Evolutionary conservation across 2,888 invertebrate genomes (phyloP).

Genomic region (Erebia aethiops): DNA sequence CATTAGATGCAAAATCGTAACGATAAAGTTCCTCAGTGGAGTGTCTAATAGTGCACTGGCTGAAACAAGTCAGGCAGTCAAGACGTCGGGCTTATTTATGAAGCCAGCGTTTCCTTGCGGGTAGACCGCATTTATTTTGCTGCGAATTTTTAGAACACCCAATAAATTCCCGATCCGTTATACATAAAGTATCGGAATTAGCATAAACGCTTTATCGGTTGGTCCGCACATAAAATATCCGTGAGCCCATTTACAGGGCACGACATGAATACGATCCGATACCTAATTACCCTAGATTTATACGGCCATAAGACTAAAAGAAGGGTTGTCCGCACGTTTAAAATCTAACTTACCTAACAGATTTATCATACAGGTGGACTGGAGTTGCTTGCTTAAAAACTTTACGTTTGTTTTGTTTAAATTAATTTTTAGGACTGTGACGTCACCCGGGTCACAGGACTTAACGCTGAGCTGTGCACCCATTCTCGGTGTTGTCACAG

Average conservation of each 20-base stretch:
- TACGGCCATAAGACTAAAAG: too few species aligned
- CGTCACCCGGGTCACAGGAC: too few species aligned
- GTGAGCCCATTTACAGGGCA: slow-evolving; percentile 38
- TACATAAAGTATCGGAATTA: slow-evolving; percentile 58
- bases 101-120: slow-evolving; percentile 21
- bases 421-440: too few species aligned
- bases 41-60: not conserved
- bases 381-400: too few species aligned
- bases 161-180: slow-evolving; percentile 55
- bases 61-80: slow-evolving; percentile 12
- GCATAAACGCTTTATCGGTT: slow-evolving; percentile 59
- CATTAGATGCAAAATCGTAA: not conserved
- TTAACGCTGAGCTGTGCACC: too few species aligned
- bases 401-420: too few species aligned
- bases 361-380: too few species aligned
- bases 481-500: too few species aligned
- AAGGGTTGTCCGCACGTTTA: too few species aligned
- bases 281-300: slow-evolving; percentile 19
- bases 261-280: slow-evolving; percentile 49
- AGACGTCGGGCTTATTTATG: slow-evolving; percentile 6
- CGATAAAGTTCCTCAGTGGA: slow-evolving; percentile 6
- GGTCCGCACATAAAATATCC: slow-evolving; percentile 46
- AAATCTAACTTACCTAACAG: too few species aligned
- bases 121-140: slow-evolving; percentile 27
- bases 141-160: slow-evolving; percentile 43